These are phyloP conservation scores for Scleropages formosus DNA, from an alignment of 2,797 vertebrate species.

Conservation along the genomic window DNA sequence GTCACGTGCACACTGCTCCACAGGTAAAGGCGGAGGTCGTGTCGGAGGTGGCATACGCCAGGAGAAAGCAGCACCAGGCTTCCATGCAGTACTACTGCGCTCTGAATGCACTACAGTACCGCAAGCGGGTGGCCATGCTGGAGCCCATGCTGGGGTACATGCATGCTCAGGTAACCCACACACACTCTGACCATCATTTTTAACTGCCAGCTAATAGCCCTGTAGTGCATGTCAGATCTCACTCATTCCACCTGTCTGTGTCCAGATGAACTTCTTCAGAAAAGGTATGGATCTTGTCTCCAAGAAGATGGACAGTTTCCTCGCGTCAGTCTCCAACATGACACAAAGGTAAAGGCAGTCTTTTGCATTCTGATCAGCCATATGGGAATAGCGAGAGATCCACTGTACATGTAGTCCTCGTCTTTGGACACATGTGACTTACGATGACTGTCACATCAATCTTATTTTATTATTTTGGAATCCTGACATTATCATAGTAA, in stretches of 20 bases:
- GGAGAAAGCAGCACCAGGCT: slow-evolving; percentile 92
- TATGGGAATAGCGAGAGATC: not conserved
- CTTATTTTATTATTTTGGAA: no score
- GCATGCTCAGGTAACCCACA: slow-evolving; percentile 80
- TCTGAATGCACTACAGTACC: slow-evolving; percentile 92
- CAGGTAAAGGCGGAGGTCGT: slow-evolving; percentile 86
- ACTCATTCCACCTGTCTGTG: not conserved
- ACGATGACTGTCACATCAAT: no score
- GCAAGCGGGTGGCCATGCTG: slow-evolving; percentile 90
- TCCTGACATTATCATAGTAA: no score
- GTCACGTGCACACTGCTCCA: not conserved
- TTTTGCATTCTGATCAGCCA: no score
- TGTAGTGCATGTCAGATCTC: not conserved
- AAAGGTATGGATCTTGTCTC: slow-evolving; percentile 92
- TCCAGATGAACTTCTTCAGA: slow-evolving; percentile 89
- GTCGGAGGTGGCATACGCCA: slow-evolving; percentile 85
- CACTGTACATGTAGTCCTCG: no score
- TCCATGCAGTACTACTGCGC: slow-evolving; percentile 95
- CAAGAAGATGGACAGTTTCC: slow-evolving; percentile 86
- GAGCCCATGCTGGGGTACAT: slow-evolving; percentile 94
- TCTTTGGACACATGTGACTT: no score
- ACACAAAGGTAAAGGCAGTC: slow-evolving; percentile 77
- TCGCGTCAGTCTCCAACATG: slow-evolving; percentile 83
- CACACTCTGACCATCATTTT: not conserved
- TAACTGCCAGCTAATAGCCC: not conserved